Base-by-base conservation (phyloP, 2,888 invertebrate species). In the Balanococcus diminutus region DNA sequence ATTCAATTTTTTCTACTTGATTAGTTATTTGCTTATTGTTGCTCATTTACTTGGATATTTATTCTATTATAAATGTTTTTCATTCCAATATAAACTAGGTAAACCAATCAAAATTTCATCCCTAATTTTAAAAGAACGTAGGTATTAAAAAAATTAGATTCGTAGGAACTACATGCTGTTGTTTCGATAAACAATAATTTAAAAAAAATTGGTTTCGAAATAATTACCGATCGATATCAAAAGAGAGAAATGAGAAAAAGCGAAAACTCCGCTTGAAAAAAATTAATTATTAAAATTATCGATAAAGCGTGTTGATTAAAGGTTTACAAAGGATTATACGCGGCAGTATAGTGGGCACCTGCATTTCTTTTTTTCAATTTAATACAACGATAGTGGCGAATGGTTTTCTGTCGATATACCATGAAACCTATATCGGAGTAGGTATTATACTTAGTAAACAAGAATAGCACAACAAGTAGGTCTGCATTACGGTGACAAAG, bases 321-420 rank as follows among this genome's bases (percentile, higher is more conserved):
- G 61, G 61, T 25, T 25, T 61, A 14, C 25, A 25, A 61, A 61
- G 9, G 61, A 25, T 61, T 61, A 25, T 25, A n/a, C n/a, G n/a
- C n/a, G n/a, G n/a, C n/a, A 9, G 8, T 61, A 9, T 11, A 61
- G 36, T 36, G 8, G n/a, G n/a, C 5, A 51, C 4, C n/a, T n/a
- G n/a, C n/a, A 51, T 51, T 42, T 42, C 42, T 42, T 6, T 56
- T n/a, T 56, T 56, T 56, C 75, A 75, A 75, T 75, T 28, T 75
- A 75, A 32, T 31, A 75, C 3, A 22, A 32, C n/a, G n/a, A 11
- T 8, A 28, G 11, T 19, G 16, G 19, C 2, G 56, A 42, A 9
- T 42, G 11, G n/a, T n/a, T 42, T 42, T 42, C 42, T 42, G 42
- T 42, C 42, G 42, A 42, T 42, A 42, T 42, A 42, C 42, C 42